Percentiles rank a stretch among this genome's conserved stretches.
Evolutionary conservation across 2,888 invertebrate genomes (phyloP).

Genomic region (Rhaphigaster nebulosa): DNA sequence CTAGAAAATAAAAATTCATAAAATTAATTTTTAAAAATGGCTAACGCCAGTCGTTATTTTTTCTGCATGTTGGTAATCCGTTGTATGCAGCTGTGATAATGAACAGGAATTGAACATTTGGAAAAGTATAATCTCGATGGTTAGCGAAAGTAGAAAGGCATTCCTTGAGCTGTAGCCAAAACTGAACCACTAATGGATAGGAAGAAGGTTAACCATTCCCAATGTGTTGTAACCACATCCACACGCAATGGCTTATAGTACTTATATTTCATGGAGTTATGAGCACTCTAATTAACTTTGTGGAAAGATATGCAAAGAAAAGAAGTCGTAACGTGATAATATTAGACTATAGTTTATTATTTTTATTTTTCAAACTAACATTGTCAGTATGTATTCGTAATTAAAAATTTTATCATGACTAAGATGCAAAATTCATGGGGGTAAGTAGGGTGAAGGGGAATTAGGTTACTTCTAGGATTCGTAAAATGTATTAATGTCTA

Average conservation of each 20-base stretch:
- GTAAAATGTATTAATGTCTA: no score
- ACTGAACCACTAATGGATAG: conserved; percentile 20
- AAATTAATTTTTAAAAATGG: no score
- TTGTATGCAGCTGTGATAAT: neutral
- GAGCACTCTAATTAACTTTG: neutral
- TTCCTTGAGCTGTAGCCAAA: conserved; percentile 23
- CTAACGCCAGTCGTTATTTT: neutral
- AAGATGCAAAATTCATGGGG: no score
- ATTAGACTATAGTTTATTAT: no score
- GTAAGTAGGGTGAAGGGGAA: no score
- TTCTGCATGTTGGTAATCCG: no score
- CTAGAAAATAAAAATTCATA: no score
- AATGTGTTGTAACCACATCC: neutral
- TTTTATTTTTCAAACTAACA: no score
- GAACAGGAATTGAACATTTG: neutral
- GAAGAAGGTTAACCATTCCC: conserved; percentile 9
- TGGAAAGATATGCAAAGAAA: neutral
- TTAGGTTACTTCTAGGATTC: no score
- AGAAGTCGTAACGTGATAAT: neutral
- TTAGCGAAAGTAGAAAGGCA: conserved; percentile 33
- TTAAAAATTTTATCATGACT: no score
- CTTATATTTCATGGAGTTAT: neutral
- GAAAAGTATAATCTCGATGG: neutral
- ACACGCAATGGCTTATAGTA: neutral
- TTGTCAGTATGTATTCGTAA: no score